Conservation (phyloP, 2,797 vertebrate genomes). For the Ctenopoma multispine region DNA sequence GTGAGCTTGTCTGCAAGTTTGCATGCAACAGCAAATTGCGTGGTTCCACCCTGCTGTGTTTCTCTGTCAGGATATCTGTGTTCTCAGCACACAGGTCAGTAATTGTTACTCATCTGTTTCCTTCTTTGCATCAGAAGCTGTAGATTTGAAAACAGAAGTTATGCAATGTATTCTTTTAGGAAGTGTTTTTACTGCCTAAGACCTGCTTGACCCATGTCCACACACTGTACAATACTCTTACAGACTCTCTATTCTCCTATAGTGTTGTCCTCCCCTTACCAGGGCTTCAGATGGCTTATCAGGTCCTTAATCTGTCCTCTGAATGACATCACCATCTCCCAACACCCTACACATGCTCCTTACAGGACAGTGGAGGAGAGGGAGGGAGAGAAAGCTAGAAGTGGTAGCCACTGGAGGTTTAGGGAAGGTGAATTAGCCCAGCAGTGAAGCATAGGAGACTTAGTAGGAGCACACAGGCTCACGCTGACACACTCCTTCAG, state of each 20-base stretch:
- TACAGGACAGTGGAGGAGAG: conserved; percentile 31
- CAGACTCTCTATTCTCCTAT: conserved; percentile 16
- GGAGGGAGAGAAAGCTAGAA: conserved; percentile 36
- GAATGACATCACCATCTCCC: conserved; percentile 73
- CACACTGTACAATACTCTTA: not conserved
- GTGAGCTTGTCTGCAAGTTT: conserved; percentile 63
- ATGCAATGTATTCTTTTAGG: conserved; percentile 33
- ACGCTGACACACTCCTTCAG: conserved; percentile 1
- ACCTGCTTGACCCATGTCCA: conserved; percentile 10
- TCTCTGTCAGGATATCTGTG: conserved; percentile 24
- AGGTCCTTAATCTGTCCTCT: conserved; percentile 74
- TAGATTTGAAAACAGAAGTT: conserved; percentile 29
- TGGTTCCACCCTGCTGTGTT: conserved; percentile 34
- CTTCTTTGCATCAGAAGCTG: conserved; percentile 4
- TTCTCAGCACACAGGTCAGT: conserved; percentile 31
- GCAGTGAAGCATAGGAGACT: conserved; percentile 25
- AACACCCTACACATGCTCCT: conserved; percentile 26
- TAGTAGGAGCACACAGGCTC: conserved; percentile 8
- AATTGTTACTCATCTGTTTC: conserved; percentile 32
- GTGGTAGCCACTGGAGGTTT: conserved; percentile 25
- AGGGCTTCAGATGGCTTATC: conserved; percentile 74
- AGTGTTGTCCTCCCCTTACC: conserved; percentile 39
- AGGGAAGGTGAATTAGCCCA: conserved; percentile 60
- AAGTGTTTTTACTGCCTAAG: conserved; percentile 27
- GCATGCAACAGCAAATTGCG: conserved; percentile 56